These are phyloP conservation scores for Cirrhinus molitorella DNA, from an alignment of 2,797 vertebrate species.

Conservation along the genomic window DNA sequence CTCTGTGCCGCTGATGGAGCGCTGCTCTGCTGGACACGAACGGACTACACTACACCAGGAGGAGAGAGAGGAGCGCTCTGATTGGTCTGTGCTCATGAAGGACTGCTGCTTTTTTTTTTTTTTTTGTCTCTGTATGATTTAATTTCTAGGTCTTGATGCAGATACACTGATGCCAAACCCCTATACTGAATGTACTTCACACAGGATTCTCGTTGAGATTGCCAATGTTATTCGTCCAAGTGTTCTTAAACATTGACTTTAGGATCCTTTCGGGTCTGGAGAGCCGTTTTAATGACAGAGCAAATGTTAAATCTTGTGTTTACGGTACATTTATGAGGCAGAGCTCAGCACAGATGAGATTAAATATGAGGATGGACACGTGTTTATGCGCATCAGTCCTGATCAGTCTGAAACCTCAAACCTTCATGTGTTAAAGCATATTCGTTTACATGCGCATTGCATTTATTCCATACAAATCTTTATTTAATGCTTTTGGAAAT, in stretches of 20 bases:
- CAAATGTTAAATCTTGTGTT: neutral
- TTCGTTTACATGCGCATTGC: neutral
- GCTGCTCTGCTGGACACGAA: neutral
- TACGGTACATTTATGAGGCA: neutral
- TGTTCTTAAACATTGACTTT: neutral
- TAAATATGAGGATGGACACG: neutral
- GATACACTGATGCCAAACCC: neutral
- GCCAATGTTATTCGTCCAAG: neutral
- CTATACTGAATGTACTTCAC: neutral
- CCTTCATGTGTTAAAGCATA: no score
- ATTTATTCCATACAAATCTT: neutral
- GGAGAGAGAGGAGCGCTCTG: neutral
- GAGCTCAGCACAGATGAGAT: neutral
- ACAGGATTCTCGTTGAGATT: neutral
- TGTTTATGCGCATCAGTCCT: neutral
- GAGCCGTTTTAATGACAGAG: neutral
- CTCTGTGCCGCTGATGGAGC: neutral
- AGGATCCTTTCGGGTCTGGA: no score
- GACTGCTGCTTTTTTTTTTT: neutral
- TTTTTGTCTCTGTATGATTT: neutral
- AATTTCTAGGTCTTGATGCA: neutral
- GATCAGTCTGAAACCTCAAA: neutral
- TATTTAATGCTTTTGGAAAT: neutral
- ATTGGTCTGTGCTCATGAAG: neutral
- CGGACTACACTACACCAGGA: neutral